These are phyloP conservation scores for Therioaphis trifolii DNA, from an alignment of 2,888 invertebrate species.

Conservation along the genomic window DNA sequence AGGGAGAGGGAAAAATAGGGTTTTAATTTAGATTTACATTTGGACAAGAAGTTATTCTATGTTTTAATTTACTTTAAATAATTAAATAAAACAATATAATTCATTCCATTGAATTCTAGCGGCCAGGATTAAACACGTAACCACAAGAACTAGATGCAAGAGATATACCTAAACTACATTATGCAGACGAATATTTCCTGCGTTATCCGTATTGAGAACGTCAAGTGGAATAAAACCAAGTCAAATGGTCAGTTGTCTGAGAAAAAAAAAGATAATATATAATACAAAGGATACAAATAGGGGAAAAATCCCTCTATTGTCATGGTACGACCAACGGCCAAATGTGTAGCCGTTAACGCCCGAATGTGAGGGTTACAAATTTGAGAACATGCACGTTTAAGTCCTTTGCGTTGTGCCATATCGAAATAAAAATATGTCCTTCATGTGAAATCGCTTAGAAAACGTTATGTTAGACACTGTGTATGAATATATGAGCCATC, in stretches of 20 bases:
- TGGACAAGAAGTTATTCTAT: too few species aligned
- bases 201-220: background rate
- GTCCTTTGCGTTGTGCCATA: conserved; percentile 31
- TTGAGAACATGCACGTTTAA: conserved; percentile 45
- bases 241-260: conserved; percentile 24
- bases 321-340: conserved; percentile 27
- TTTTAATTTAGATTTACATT: too few species aligned
- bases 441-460: conserved; percentile 51
- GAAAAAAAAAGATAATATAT: conserved; percentile 15
- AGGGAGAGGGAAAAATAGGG: too few species aligned
- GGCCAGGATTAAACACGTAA: too few species aligned
- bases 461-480: conserved; percentile 48
- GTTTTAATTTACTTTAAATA: too few species aligned
- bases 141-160: background rate
- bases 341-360: conserved; percentile 36
- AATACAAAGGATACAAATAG: conserved; percentile 7
- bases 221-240: background rate
- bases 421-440: conserved; percentile 42
- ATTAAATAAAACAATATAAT: too few species aligned
- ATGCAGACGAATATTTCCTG: background rate
- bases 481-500: background rate
- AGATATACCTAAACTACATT: background rate
- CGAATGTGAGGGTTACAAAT: conserved; percentile 50
- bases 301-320: conserved; percentile 22
- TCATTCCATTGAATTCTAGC: too few species aligned